These are phyloP conservation scores for Palythoa caribaeorum DNA, from an alignment of 92 coral and sea anemone species.

Conservation along the genomic window DNA sequence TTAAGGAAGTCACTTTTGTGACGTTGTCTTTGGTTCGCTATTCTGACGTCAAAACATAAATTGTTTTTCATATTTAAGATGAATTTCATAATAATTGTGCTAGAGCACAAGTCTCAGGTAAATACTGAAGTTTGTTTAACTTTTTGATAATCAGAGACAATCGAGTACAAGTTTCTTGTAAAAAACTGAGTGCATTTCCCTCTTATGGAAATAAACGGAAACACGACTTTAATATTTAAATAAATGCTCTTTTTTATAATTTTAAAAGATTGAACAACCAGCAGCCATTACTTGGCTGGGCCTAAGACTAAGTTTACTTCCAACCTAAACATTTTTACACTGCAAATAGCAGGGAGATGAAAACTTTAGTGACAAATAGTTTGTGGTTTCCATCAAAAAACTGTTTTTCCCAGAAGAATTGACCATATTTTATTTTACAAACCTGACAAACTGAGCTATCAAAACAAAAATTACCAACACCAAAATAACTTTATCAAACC, in stretches of 20 bases:
- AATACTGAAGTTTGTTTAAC: background rate
- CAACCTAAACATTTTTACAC: background rate
- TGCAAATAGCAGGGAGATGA: background rate
- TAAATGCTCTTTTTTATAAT: background rate
- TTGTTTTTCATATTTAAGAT: constrained; percentile 1
- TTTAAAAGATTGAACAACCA: background rate
- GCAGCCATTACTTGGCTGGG: background rate
- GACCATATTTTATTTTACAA: background rate
- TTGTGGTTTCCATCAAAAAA: background rate
- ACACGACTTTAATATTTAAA: too few species aligned
- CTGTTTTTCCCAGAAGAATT: background rate
- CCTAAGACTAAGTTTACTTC: background rate
- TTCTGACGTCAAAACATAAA: background rate
- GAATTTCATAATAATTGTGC: background rate
- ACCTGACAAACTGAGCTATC: too few species aligned
- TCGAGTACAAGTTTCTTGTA: background rate
- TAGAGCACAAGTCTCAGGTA: background rate
- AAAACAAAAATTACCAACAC: background rate
- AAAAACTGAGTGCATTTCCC: background rate
- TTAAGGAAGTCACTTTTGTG: background rate
- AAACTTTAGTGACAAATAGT: background rate
- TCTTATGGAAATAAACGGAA: background rate
- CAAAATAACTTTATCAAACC: background rate
- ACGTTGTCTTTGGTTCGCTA: background rate
- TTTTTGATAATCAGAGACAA: background rate